phyloP scores from a whole-genome alignment of 2,113 vertebrate genomes.

The Pica pica region DNA sequence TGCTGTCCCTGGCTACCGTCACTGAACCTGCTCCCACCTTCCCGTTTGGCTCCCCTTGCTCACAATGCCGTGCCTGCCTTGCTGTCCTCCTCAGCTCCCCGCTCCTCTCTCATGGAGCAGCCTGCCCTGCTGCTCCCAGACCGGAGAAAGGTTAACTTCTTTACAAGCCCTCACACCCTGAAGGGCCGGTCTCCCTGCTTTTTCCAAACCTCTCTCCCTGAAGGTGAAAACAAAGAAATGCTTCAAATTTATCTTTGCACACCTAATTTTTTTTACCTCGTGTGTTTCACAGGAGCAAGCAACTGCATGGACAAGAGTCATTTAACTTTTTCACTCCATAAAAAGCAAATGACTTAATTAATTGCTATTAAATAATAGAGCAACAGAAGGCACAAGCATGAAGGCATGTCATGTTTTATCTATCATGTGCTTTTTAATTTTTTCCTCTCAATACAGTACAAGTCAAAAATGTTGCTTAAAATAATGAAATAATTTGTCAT shows the following conservation, averaged over 20 bases:
- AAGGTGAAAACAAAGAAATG: neutral
- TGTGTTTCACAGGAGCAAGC: neutral
- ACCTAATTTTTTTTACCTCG: neutral
- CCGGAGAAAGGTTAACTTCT: neutral
- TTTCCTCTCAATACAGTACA: neutral
- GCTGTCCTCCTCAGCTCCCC: neutral
- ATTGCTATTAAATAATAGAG: neutral
- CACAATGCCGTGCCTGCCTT: rapidly evolving
- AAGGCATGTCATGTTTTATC: neutral
- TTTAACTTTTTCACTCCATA: neutral
- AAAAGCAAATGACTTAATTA: neutral
- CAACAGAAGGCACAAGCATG: neutral
- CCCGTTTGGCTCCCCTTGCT: neutral
- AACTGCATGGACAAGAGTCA: neutral
- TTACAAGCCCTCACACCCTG: neutral
- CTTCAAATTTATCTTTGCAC: neutral
- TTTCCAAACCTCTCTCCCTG: neutral
- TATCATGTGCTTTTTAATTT: neutral
- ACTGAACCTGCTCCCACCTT: neutral
- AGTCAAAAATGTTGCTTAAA: neutral
- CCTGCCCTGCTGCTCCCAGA: neutral
- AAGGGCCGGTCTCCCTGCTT: neutral
- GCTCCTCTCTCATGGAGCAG: neutral
- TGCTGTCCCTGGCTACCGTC: neutral
- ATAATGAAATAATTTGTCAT: neutral